Percentiles rank a stretch among this genome's conserved stretches.
phyloP scores from a whole-genome alignment of 1,140 invertebrate species.

The Drosophila albomicans region DNA sequence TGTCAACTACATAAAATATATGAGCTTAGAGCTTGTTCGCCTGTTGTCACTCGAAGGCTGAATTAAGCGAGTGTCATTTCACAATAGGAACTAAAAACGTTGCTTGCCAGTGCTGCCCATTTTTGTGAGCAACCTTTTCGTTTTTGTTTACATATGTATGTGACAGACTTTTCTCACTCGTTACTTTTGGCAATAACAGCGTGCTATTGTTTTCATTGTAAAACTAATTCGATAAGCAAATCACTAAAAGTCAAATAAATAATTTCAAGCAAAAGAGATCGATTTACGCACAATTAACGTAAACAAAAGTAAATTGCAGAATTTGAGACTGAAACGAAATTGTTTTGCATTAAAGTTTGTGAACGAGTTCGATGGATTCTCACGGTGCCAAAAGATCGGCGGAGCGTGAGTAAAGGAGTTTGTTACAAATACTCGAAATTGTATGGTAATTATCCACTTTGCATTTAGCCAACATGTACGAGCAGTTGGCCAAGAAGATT shows the following conservation, averaged over 20 bases:
- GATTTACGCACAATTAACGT: neutral
- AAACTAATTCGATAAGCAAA: neutral
- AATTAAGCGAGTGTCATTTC: slow-evolving; percentile 8
- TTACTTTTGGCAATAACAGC: neutral
- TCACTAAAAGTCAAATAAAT: neutral
- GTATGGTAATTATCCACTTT: neutral
- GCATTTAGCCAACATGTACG: slow-evolving; percentile 41
- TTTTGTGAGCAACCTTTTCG: neutral
- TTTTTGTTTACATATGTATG: no score
- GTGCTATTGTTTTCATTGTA: neutral
- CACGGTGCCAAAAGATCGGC: slow-evolving; percentile 29
- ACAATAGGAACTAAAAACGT: neutral
- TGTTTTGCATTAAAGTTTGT: neutral
- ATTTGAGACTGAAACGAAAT: neutral
- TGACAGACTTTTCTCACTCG: neutral
- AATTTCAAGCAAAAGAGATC: neutral
- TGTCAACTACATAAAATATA: no score
- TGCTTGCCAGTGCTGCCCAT: slow-evolving; percentile 48
- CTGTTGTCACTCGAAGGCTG: no score
- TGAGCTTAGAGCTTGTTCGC: no score
- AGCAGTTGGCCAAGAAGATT: slow-evolving; percentile 59
- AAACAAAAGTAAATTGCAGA: slow-evolving; percentile 5
- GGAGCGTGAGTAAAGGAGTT: slow-evolving; percentile 20
- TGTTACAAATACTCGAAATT: no score
- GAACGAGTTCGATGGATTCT: slow-evolving; percentile 20